phyloP scores from a whole-genome alignment of 2,888 invertebrate species.

The Catocala sponsa region DNA sequence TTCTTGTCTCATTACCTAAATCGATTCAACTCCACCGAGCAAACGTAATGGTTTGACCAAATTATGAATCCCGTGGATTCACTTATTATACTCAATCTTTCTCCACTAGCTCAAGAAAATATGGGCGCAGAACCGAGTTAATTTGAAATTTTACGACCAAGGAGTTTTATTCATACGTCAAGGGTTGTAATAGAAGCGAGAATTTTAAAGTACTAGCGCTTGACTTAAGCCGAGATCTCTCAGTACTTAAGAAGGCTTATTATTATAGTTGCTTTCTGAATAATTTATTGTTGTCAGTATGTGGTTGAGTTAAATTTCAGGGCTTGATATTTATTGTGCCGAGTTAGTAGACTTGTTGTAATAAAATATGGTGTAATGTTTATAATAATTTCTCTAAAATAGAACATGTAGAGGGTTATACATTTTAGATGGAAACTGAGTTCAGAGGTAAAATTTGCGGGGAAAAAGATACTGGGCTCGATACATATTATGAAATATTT shows the following conservation, averaged over 20 bases:
- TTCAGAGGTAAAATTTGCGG: too few relatives aligned
- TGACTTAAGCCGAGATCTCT: slow-evolving; percentile 8
- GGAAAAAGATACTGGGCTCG: too few relatives aligned
- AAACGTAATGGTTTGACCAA: not conserved
- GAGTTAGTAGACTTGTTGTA: not conserved
- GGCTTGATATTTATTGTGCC: slow-evolving; percentile 1
- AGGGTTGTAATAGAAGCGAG: slow-evolving; percentile 18
- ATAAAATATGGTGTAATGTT: not conserved
- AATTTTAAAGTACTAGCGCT: slow-evolving; percentile 26
- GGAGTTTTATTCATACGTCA: slow-evolving; percentile 32
- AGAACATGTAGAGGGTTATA: too few relatives aligned
- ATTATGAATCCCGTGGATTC: not conserved
- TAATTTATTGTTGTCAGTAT: slow-evolving; percentile 20
- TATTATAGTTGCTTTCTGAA: slow-evolving; percentile 13
- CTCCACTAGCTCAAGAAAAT: slow-evolving; percentile 24
- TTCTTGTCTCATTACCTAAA: not conserved
- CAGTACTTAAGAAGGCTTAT: slow-evolving; percentile 8
- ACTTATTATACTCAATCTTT: slow-evolving; percentile 14
- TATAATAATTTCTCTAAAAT: too few relatives aligned
- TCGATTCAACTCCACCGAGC: not conserved
- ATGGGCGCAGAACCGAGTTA: slow-evolving; percentile 23
- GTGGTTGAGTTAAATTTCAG: slow-evolving; percentile 6
- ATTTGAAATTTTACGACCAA: slow-evolving; percentile 44
- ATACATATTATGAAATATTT: too few relatives aligned
- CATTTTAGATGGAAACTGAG: too few relatives aligned